Evolutionary conservation across 2,797 vertebrate species (phyloP).

Genomic region (Loris lydekkerianus): DNA sequence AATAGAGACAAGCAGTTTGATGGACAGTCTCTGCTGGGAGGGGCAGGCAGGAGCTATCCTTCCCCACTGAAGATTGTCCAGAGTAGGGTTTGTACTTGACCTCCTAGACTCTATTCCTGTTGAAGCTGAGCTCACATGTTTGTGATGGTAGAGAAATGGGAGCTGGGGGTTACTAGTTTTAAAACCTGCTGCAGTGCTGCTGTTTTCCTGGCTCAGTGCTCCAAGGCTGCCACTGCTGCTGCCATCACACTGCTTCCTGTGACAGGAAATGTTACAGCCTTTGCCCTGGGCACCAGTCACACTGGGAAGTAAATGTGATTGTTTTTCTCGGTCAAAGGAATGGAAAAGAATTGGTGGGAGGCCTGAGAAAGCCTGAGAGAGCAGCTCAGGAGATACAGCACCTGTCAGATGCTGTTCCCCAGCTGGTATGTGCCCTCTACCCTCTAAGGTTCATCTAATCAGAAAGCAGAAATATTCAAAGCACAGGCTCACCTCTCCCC

Average conservation of each 20-base stretch:
- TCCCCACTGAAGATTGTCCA: neutral
- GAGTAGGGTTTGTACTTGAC: neutral
- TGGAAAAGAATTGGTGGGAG: constrained; percentile 34
- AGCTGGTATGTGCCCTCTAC: neutral
- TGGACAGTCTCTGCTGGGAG: constrained; percentile 25
- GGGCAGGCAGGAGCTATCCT: neutral
- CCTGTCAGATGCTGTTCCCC: neutral
- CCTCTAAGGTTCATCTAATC: constrained; percentile 17
- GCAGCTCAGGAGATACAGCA: constrained; percentile 42
- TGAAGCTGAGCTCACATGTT: neutral
- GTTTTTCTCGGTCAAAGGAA: constrained; percentile 67
- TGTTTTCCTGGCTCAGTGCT: constrained; percentile 32
- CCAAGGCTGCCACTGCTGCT: neutral
- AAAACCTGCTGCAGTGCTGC: constrained; percentile 50
- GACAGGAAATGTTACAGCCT: constrained; percentile 62
- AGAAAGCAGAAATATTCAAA: constrained; percentile 43
- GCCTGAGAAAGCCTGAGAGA: constrained; percentile 34
- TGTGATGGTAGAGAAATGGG: neutral
- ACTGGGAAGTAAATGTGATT: constrained; percentile 69
- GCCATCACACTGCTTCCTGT: constrained; percentile 47
- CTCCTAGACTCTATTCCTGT: neutral
- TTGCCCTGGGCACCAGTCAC: constrained; percentile 71
- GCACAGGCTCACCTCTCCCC: neutral
- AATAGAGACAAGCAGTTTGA: constrained; percentile 23
- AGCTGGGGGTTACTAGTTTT: neutral